These are phyloP conservation scores for Endotricha flammealis DNA, from an alignment of 2,888 invertebrate genomes.

Conservation along the genomic window DNA sequence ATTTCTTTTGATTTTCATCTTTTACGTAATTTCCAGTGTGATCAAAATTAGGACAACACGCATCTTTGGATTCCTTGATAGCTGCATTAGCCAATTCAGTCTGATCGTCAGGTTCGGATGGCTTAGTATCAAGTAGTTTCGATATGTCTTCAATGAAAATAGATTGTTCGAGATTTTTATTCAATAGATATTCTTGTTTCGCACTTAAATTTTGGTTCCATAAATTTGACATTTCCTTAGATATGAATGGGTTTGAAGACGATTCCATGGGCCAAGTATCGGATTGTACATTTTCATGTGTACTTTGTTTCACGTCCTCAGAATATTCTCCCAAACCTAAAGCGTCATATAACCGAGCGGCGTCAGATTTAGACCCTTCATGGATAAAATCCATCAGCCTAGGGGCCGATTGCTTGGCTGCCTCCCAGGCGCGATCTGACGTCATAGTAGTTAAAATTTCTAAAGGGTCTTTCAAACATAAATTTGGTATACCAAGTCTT, in stretches of 20 bases:
- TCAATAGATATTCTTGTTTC: conserved; percentile 36
- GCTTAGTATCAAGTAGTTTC: conserved; percentile 37
- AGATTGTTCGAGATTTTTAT: conserved; percentile 33
- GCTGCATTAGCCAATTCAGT: conserved; percentile 32
- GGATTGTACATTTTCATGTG: conserved; percentile 38
- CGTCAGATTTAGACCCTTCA: conserved; percentile 67
- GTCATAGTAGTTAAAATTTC: conserved; percentile 60
- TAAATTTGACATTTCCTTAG: conserved; percentile 46
- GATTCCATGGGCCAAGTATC: conserved; percentile 44
- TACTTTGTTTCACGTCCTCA: conserved; percentile 53
- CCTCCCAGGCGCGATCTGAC: conserved; percentile 72
- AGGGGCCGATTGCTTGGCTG: conserved; percentile 70
- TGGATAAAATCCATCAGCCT: conserved; percentile 70
- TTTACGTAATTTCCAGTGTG: conserved; percentile 60
- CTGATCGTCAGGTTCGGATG: conserved; percentile 38
- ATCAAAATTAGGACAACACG: conserved; percentile 57
- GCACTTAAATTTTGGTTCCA: conserved; percentile 41
- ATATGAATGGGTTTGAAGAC: conserved; percentile 38
- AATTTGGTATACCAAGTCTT: conserved; percentile 41
- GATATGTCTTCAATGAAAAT: conserved; percentile 37
- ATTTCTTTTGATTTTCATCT: conserved; percentile 59
- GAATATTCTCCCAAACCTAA: conserved; percentile 55
- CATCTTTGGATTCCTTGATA: conserved; percentile 45
- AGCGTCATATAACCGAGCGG: conserved; percentile 68
- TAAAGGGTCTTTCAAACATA: conserved; percentile 53